These are phyloP conservation scores for Clusia tigrina DNA, from an alignment of 2,888 invertebrate species.

Conservation along the genomic window DNA sequence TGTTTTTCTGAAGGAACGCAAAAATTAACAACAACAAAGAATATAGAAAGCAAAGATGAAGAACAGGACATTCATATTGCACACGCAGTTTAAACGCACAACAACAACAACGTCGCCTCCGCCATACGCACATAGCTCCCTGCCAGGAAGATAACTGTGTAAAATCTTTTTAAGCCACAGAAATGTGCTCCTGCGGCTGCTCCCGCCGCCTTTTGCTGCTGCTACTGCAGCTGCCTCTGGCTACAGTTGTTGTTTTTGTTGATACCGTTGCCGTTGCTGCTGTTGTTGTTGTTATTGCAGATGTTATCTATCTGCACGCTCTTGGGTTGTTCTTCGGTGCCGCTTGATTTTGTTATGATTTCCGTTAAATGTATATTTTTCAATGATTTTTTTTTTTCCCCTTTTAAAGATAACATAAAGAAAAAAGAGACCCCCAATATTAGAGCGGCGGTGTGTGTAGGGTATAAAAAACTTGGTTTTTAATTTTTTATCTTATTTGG, in stretches of 20 bases:
- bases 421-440: too few relatives aligned
- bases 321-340: background rate
- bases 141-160: background rate
- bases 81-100: background rate
- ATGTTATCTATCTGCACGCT: too few relatives aligned
- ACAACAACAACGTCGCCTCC: background rate
- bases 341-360: conserved; percentile 10
- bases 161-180: background rate
- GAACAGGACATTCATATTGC: background rate
- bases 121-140: background rate
- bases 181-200: background rate
- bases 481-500: too few relatives aligned
- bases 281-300: background rate
- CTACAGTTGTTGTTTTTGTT: background rate
- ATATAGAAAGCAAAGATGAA: too few relatives aligned
- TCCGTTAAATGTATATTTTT: background rate
- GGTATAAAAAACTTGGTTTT: too few relatives aligned
- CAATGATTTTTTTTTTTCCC: conserved; percentile 6
- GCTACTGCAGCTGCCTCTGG: too few relatives aligned
- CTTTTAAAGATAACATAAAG: too few relatives aligned
- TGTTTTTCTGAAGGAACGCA: background rate
- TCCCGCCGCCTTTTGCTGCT: background rate
- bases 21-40: background rate
- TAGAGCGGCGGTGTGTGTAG: too few relatives aligned
- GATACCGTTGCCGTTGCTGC: background rate